Percentiles rank a stretch among this genome's conserved stretches.
Conservation (phyloP, 2,888 invertebrate genomes). For the Strigamia transsilvanica region DNA sequence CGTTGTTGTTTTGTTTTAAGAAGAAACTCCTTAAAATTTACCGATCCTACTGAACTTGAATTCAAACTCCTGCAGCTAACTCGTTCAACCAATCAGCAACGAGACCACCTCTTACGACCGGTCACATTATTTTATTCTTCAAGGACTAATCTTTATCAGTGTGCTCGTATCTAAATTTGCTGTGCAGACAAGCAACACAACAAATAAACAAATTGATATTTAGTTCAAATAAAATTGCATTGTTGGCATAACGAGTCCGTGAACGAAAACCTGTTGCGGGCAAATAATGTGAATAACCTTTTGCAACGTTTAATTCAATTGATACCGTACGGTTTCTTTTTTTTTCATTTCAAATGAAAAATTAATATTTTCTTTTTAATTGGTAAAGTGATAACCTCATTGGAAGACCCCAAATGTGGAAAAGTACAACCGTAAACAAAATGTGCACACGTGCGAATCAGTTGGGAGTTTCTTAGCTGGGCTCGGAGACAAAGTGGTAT, state of each 20-base stretch:
- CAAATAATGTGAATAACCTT: too few species aligned
- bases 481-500: background rate
- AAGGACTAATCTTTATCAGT: background rate
- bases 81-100: background rate
- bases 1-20: background rate
- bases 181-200: too few species aligned
- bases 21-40: background rate
- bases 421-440: constrained; percentile 13
- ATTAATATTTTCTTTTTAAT: background rate
- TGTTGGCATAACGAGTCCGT: too few species aligned
- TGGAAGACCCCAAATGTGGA: background rate
- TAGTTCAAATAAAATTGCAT: too few species aligned
- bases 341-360: too few species aligned
- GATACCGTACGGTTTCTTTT: too few species aligned
- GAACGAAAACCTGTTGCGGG: too few species aligned
- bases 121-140: background rate
- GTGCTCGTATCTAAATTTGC: background rate
- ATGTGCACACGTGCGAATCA: background rate
- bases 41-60: background rate
- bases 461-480: background rate
- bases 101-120: background rate
- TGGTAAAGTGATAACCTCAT: background rate
- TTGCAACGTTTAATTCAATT: too few species aligned
- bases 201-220: too few species aligned
- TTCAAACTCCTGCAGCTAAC: background rate